These are phyloP conservation scores for Pandion haliaetus DNA, from an alignment of 2,113 vertebrate species.

Conservation along the genomic window DNA sequence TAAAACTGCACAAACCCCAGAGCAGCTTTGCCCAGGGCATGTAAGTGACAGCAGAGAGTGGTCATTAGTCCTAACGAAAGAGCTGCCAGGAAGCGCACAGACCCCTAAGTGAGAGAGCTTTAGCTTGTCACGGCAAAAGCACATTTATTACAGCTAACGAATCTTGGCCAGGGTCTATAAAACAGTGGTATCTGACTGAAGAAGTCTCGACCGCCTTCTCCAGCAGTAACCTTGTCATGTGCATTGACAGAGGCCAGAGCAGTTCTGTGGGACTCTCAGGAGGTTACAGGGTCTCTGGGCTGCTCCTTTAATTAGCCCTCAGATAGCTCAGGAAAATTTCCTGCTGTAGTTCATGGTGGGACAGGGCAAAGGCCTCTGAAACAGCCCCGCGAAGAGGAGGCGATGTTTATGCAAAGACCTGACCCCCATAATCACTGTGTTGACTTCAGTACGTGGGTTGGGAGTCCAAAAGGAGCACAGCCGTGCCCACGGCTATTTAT, in stretches of 20 bases:
- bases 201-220: background rate
- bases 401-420: background rate
- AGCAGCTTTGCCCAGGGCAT: background rate
- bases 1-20: background rate
- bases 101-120: background rate
- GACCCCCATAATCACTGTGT: background rate
- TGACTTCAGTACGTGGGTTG: background rate
- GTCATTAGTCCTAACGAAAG: background rate
- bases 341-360: background rate
- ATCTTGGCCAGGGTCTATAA: background rate
- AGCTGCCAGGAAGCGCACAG: background rate
- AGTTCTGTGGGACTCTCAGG: background rate
- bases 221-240: slow-evolving; percentile 14
- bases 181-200: background rate
- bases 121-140: background rate
- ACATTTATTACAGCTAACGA: slow-evolving; percentile 37
- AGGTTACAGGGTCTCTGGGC: background rate
- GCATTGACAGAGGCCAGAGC: slow-evolving; percentile 61
- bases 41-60: background rate
- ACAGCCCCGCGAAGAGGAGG: background rate
- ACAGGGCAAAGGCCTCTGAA: slow-evolving; percentile 15
- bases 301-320: slow-evolving; percentile 47
- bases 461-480: background rate
- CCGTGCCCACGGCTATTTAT: background rate
- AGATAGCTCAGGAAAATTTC: slow-evolving; percentile 32